Percentiles rank a stretch among this genome's conserved stretches.
These are phyloP conservation scores for Drepana falcataria DNA, from an alignment of 2,888 invertebrate species.

Conservation along the genomic window DNA sequence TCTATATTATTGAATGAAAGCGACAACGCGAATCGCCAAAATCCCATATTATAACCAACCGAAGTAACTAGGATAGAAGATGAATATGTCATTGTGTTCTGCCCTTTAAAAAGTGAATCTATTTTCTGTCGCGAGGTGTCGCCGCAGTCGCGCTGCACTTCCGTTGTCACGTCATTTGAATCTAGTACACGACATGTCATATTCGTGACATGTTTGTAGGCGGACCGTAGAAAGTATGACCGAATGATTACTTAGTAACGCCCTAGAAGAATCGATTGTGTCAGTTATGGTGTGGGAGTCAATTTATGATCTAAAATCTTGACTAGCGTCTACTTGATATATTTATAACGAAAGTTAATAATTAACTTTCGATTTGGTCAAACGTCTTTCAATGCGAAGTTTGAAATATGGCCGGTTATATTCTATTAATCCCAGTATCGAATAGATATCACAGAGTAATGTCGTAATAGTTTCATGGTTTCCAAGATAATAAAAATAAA, in stretches of 20 bases:
- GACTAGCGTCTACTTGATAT: background rate
- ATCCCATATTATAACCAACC: too few relatives aligned
- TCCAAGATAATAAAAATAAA: too few relatives aligned
- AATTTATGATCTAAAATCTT: background rate
- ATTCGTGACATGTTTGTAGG: constrained; percentile 29
- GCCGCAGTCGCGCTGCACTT: constrained; percentile 11
- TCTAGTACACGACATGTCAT: constrained; percentile 13
- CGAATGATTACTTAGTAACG: constrained; percentile 21
- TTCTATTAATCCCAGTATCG: too few relatives aligned
- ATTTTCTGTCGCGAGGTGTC: background rate
- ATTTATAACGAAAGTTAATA: too few relatives aligned
- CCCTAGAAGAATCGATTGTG: background rate
- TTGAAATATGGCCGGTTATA: too few relatives aligned
- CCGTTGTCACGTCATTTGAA: constrained; percentile 6
- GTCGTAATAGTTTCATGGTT: too few relatives aligned
- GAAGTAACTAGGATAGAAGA: too few relatives aligned
- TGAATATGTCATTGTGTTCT: background rate
- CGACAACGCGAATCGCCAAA: too few relatives aligned
- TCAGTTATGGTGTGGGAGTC: constrained; percentile 5
- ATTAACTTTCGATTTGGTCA: too few relatives aligned
- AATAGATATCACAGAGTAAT: too few relatives aligned
- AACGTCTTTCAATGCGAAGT: too few relatives aligned
- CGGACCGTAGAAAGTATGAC: constrained; percentile 33
- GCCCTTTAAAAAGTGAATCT: constrained; percentile 2
- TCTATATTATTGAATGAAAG: too few relatives aligned